A percentile compares a stretch with the other conserved stretches of the same genome.
phyloP scores from a whole-genome alignment of 2,797 vertebrate genomes.

The Coilia nasus region DNA sequence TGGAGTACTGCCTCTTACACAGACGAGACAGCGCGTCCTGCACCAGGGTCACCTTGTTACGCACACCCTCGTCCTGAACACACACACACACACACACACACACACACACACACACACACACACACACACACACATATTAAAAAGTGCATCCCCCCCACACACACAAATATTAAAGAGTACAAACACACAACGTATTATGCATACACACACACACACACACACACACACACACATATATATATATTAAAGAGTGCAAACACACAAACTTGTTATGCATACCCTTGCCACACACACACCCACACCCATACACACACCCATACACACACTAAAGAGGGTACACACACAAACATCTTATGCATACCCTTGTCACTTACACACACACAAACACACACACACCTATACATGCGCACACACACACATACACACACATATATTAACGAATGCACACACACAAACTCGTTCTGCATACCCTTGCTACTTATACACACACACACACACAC shows the following conservation, averaged over 20 bases:
- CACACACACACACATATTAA: not conserved
- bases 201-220: constrained; percentile 31
- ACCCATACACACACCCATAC: constrained; percentile 28
- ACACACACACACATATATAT: not conserved
- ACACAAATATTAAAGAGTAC: too few relatives aligned
- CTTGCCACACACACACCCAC: constrained; percentile 44
- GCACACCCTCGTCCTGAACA: constrained; percentile 60
- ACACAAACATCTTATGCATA: not conserved
- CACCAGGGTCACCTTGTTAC: constrained; percentile 76
- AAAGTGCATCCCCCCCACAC: not conserved
- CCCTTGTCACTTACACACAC: not conserved
- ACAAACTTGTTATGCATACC: constrained; percentile 68
- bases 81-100: constrained; percentile 25
- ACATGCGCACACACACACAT: not conserved
- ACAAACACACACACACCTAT: not conserved
- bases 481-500: not conserved
- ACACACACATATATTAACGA: not conserved
- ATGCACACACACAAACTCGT: constrained; percentile 31
- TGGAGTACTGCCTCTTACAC: constrained; percentile 77
- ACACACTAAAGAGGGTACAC: too few relatives aligned
- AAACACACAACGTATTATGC: too few relatives aligned
- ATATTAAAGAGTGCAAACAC: not conserved
- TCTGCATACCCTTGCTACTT: too few relatives aligned
- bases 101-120: constrained; percentile 26
- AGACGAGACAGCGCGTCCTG: constrained; percentile 76